Base-by-base conservation (phyloP, 2,888 invertebrate species). In the Ganaspis brasiliensis region DNA sequence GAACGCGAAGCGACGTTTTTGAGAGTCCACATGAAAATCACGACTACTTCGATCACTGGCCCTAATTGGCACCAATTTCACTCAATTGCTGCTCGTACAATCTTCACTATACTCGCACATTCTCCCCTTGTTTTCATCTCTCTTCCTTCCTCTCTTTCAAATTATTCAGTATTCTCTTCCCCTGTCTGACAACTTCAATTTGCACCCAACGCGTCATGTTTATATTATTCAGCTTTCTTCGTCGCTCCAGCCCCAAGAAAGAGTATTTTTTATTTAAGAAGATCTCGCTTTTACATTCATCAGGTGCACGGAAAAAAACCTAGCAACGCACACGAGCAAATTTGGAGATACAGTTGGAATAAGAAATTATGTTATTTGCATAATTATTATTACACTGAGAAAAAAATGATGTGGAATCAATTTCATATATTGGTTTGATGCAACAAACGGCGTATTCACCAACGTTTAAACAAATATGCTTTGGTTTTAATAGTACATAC, bases 11-110 rank as follows among this genome's bases (percentile, higher is more conserved):
- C 52, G 76, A 76, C 72, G 70, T 79, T 76, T 77, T 40, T 26
- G 74, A 74, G 49, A 70, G 73, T 74, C 49, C 76, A 77, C 76
- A 79, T 81, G 71, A 76, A 81, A 89, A 89, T 89, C 89, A 89
- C 89, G 84, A 84, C 83, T 75, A 76, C 76, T 77, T 76, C 78
- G 75, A 80, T 79, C 84, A 76, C 80, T 85, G 86, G 79, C 86
- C 87, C 85, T 88, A 90, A 91, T 91, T 91, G 88, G 79, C 83
- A 85, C 78, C 87, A 90, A 90, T 90, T 90, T 82, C 82, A 81
- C 80, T 77, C 89, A 89, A 90, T 90, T 90, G 86, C 72, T 83
- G 81, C 72, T 79, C 74, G 61, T 72, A 52, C 75, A 37, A 40
- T 73, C 49, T 76, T 40, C 35, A 52, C 72, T 31, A 16, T 70